Evolutionary conservation across 2,888 invertebrate genomes (phyloP).

Genomic region (Artemia sp.): DNA sequence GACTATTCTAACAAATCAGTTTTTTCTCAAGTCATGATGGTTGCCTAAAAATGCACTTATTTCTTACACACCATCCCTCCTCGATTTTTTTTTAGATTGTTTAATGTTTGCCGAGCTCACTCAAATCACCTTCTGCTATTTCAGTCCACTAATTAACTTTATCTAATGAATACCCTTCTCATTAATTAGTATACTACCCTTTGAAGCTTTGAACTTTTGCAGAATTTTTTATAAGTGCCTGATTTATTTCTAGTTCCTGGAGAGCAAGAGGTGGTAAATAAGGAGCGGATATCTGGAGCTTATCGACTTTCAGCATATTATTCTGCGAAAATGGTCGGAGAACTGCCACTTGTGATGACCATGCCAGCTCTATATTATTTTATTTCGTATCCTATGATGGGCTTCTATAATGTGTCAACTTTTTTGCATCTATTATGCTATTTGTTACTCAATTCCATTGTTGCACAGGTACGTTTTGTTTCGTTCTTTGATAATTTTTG

Average conservation of each 20-base stretch:
- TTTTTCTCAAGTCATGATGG: background rate
- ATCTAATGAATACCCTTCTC: background rate
- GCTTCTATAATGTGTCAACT: conserved; percentile 42
- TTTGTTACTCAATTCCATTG: conserved; percentile 50
- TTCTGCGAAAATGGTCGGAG: conserved; percentile 61
- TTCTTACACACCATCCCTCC: background rate
- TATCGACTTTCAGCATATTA: conserved; percentile 63
- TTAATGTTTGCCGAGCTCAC: background rate
- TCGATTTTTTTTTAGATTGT: background rate
- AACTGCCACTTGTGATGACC: conserved; percentile 53
- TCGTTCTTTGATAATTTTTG: background rate
- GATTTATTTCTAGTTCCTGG: conserved; percentile 45
- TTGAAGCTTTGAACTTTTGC: conserved; percentile 15
- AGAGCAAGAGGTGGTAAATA: conserved; percentile 58
- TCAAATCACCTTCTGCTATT: background rate
- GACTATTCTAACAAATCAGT: no score
- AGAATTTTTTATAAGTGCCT: background rate
- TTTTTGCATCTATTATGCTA: conserved; percentile 51
- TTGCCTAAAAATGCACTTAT: background rate
- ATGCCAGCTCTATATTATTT: conserved; percentile 56
- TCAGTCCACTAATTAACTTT: conserved; percentile 12
- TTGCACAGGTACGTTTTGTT: conserved; percentile 42
- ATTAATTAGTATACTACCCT: background rate
- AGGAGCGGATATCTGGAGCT: conserved; percentile 57
- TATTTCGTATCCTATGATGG: conserved; percentile 59